Evolutionary conservation across 2,113 vertebrate species (phyloP).

Genomic region (Pangasianodon gigas): DNA sequence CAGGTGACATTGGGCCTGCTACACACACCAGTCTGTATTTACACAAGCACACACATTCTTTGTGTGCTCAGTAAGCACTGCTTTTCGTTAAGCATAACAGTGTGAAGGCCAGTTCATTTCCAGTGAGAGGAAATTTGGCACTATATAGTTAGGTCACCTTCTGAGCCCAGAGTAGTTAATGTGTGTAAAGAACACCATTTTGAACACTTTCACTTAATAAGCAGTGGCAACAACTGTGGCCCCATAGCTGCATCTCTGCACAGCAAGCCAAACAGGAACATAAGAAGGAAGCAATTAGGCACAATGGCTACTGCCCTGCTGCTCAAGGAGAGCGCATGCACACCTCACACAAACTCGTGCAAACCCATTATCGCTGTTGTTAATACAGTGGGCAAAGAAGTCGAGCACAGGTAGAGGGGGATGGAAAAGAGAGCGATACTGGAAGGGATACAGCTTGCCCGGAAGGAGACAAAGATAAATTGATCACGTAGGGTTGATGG

Average conservation of each 20-base stretch:
- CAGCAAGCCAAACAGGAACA: neutral
- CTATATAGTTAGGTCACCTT: constrained; percentile 27
- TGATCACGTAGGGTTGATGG: neutral
- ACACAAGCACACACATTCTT: constrained; percentile 21
- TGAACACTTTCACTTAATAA: constrained; percentile 42
- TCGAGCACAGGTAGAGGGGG: neutral
- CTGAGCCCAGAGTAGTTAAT: constrained; percentile 9
- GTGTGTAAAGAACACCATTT: constrained; percentile 15
- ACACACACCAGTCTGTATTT: constrained; percentile 28
- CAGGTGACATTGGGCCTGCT: constrained; percentile 30
- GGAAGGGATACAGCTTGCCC: neutral
- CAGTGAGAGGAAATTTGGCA: constrained; percentile 23
- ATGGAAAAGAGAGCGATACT: neutral
- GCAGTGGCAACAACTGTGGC: neutral
- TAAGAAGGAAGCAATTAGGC: constrained; percentile 2
- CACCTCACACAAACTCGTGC: neutral
- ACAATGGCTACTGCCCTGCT: neutral
- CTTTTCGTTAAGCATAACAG: neutral
- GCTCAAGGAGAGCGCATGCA: neutral
- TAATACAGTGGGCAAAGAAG: neutral
- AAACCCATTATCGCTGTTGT: neutral
- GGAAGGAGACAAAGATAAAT: neutral
- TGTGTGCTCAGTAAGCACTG: neutral
- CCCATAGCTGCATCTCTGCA: neutral
- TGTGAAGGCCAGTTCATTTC: neutral